Evolutionary conservation across 2,797 vertebrate species (phyloP).

Genomic region (Lepilemur ruficaudatus): DNA sequence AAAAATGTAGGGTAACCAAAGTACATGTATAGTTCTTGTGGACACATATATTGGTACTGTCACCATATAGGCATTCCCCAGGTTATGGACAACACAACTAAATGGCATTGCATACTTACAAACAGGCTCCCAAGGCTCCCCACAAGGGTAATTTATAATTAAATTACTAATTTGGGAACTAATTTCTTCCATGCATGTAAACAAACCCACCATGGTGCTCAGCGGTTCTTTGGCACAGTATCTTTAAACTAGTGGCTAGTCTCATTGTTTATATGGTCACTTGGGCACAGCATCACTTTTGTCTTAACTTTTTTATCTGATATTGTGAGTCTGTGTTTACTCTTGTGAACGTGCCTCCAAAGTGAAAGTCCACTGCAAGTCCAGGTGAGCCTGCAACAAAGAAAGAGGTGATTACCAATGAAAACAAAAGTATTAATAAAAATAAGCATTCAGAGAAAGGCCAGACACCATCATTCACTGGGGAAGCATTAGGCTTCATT

Average conservation of each 20-base stretch:
- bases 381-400: neutral
- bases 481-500: neutral
- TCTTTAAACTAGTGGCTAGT: neutral
- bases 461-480: neutral
- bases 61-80: neutral
- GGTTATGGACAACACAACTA: neutral
- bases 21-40: slow-evolving; percentile 8
- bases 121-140: neutral
- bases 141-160: neutral
- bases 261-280: neutral
- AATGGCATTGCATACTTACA: neutral
- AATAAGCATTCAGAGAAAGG: neutral
- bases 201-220: neutral
- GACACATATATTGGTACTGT: neutral
- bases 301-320: neutral
- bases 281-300: neutral
- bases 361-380: neutral
- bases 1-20: slow-evolving; percentile 33
- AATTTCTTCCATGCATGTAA: neutral
- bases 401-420: neutral
- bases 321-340: neutral
- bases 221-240: neutral
- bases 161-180: neutral
- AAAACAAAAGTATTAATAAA: neutral
- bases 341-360: neutral